Conservation (phyloP, 2,888 invertebrate genomes). For the Drosophila mercatorum region DNA sequence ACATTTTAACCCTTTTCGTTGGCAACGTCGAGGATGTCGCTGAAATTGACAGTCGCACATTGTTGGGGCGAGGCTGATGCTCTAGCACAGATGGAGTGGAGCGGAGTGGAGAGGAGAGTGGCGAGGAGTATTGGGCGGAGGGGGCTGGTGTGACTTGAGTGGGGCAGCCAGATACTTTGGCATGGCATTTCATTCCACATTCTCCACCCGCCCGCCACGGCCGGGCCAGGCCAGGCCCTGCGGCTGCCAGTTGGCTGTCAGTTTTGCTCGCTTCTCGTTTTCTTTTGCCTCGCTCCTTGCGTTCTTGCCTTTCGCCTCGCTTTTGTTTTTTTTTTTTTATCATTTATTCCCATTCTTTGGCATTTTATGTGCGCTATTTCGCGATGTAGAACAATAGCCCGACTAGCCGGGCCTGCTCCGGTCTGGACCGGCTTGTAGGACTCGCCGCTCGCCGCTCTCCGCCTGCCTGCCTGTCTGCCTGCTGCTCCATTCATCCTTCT, state of each 20-base stretch:
- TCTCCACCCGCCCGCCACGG: constrained; percentile 20
- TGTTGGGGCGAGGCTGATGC: constrained; percentile 53
- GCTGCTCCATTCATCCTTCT: constrained; percentile 36
- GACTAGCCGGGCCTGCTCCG: constrained; percentile 13
- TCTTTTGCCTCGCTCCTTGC: constrained; percentile 23
- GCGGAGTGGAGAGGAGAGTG: too few species aligned
- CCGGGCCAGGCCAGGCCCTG: constrained; percentile 23
- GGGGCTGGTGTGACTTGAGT: neutral
- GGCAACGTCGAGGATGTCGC: constrained; percentile 61
- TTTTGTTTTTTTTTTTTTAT: constrained; percentile 50
- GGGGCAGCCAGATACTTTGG: constrained; percentile 46
- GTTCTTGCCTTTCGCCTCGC: constrained; percentile 25
- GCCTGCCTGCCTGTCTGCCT: constrained; percentile 15
- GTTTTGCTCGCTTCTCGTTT: constrained; percentile 57
- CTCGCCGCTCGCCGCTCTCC: neutral
- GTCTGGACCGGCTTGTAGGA: constrained; percentile 11
- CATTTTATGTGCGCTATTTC: constrained; percentile 78
- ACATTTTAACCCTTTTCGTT: constrained; percentile 78
- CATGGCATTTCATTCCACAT: constrained; percentile 62
- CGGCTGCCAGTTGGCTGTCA: constrained; percentile 73
- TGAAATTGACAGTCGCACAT: constrained; percentile 73
- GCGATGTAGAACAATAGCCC: constrained; percentile 76
- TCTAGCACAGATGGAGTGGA: constrained; percentile 1
- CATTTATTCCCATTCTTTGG: constrained; percentile 77
- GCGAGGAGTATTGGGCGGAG: neutral